Evolutionary conservation across 1,140 invertebrate species (phyloP), one percentile per base, ranked within the genome.

Genomic region (Drosophila eugracilis): DNA sequence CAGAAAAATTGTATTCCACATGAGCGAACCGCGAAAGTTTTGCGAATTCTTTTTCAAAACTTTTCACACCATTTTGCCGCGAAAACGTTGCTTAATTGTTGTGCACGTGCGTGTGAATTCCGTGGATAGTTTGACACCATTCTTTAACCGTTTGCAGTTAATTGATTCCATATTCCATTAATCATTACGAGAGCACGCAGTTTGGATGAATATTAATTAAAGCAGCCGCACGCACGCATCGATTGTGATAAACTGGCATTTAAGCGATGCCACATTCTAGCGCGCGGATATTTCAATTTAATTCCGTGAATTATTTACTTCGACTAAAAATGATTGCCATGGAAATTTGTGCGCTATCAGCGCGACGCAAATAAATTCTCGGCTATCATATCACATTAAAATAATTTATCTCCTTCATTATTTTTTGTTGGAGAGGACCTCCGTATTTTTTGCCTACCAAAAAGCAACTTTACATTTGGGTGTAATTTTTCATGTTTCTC

Each of bases 331-430:
- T 55, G 74, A 83, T 77, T 54, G 57, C 54, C 67, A 42, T 39
- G 44, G 26, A 52, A 60, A 69, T 73, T 69, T 49, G 48, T 50
- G 50, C 17, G 44, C 34, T 72, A 70, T 57, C 66, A 47, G 74
- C 37, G 45, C 58, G 42, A 7, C 30, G 57, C 70, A 63, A 45
- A 72, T 84, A 71, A 85, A 84, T 84, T 85, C 57, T 67, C 28
- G 55, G 75, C 59, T 72, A 84, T 85, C 81, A 81, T 75, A 55
- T 71, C 83, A 88, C 81, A 86, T 86, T 86, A 78, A 86, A 75
- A 86, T 81, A 81, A 85, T 85, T 85, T 85, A 85, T 85, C 55
- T 77, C 45, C 30, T 58, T 66, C 39, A 52, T 62, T 72, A 72
- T 57, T 66, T 65, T 21, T 19, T 39, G 47, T 24, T n/a, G 45